Conservation (phyloP, 2,888 invertebrate genomes). For the Meloe dianella region DNA sequence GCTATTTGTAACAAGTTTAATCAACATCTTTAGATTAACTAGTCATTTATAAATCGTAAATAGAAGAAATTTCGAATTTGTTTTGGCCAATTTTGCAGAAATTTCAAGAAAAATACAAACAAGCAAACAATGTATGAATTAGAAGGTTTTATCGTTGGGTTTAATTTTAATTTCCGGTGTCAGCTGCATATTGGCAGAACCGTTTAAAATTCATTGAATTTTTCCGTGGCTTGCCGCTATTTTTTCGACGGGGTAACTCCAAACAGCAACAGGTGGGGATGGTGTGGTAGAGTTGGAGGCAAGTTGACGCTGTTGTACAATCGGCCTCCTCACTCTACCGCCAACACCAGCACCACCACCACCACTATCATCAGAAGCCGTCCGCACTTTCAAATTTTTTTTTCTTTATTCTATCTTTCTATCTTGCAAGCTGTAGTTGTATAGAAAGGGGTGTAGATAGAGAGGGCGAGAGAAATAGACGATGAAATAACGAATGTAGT, state of each 20-base stretch:
- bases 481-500: slow-evolving; percentile 27
- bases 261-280: slow-evolving; percentile 48
- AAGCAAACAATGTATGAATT: neutral
- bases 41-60: neutral
- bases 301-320: slow-evolving; percentile 29
- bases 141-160: slow-evolving; percentile 21
- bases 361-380: neutral
- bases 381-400: slow-evolving; percentile 40
- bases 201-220: slow-evolving; percentile 56
- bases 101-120: neutral
- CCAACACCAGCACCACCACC: neutral
- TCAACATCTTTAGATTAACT: neutral
- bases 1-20: slow-evolving; percentile 53
- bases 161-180: slow-evolving; percentile 34
- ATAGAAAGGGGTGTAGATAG: slow-evolving; percentile 20
- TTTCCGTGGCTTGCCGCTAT: slow-evolving; percentile 49
- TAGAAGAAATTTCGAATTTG: neutral
- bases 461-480: slow-evolving; percentile 21
- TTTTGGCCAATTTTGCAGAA: neutral
- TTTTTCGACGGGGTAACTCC: slow-evolving; percentile 36
- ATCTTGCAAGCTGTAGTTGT: slow-evolving; percentile 35
- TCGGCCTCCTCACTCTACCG: slow-evolving; percentile 12
- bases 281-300: slow-evolving; percentile 28
- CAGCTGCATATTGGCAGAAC: slow-evolving; percentile 39
- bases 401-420: slow-evolving; percentile 24